Evolutionary conservation across 2,888 invertebrate genomes (phyloP).

Genomic region (Peribatodes rhomboidaria): DNA sequence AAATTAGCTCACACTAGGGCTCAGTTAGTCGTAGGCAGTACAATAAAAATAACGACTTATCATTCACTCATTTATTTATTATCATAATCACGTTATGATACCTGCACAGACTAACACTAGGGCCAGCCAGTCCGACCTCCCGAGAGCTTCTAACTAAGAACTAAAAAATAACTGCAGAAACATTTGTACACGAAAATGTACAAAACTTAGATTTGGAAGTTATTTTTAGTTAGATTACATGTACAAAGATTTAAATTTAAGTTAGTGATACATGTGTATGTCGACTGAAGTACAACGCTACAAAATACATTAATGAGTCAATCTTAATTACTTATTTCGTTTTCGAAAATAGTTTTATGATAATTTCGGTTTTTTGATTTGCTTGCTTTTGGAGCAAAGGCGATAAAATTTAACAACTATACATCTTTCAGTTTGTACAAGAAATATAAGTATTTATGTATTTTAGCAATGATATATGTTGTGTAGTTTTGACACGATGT

Average conservation of each 20-base stretch:
- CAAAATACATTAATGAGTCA: slow-evolving; percentile 19
- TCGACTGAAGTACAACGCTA: slow-evolving; percentile 43
- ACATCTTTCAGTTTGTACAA: background rate
- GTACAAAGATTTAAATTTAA: slow-evolving; percentile 48
- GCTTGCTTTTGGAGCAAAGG: slow-evolving; percentile 13
- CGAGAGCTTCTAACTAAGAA: too few species aligned
- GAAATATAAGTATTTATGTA: too few species aligned
- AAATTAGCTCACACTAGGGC: background rate
- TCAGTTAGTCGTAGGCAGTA: too few species aligned
- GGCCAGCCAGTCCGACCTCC: too few species aligned
- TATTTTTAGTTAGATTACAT: slow-evolving; percentile 21
- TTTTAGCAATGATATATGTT: too few species aligned
- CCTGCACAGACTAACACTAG: too few species aligned
- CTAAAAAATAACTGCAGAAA: background rate
- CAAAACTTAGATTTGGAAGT: slow-evolving; percentile 2
- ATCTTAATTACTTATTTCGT: slow-evolving; percentile 17
- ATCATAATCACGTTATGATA: slow-evolving; percentile 10
- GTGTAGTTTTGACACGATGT: too few species aligned
- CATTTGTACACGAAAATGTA: slow-evolving; percentile 6
- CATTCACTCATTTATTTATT: slow-evolving; percentile 13
- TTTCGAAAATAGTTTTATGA: background rate
- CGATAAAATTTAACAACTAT: background rate
- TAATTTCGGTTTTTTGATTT: background rate
- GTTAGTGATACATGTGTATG: slow-evolving; percentile 37
- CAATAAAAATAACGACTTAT: slow-evolving; percentile 3